Percentiles rank a stretch among this genome's conserved stretches.
Conservation (phyloP, 1,140 invertebrate species). For the Drosophila gunungcola region DNA sequence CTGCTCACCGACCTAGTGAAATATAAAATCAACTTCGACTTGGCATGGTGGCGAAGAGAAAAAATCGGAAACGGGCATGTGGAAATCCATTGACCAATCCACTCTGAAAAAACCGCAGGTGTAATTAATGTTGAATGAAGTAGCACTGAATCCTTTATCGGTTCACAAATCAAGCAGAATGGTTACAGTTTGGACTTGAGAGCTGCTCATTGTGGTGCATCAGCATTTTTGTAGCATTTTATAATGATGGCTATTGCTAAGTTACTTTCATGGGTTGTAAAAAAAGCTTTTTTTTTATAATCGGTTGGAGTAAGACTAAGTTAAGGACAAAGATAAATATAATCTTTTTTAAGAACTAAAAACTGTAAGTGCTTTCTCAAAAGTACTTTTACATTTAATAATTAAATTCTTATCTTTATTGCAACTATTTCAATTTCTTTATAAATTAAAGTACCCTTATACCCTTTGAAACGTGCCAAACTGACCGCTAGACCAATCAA, state of each 20-base stretch:
- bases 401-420: too few species aligned
- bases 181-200: conserved; percentile 1
- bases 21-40: conserved; percentile 50
- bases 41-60: conserved; percentile 2
- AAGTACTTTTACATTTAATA: too few species aligned
- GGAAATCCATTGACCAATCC: conserved; percentile 60
- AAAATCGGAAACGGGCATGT: conserved; percentile 22
- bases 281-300: too few species aligned
- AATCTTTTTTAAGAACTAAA: too few species aligned
- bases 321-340: too few species aligned
- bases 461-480: background rate
- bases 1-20: conserved; percentile 46
- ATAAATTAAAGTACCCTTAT: conserved; percentile 1
- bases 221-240: background rate
- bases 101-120: conserved; percentile 54
- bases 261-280: too few species aligned
- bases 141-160: conserved; percentile 55
- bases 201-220: background rate
- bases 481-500: conserved; percentile 50
- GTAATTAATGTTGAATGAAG: conserved; percentile 79
- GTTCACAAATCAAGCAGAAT: conserved; percentile 1
- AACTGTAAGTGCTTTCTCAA: too few species aligned
- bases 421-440: too few species aligned
- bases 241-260: too few species aligned
- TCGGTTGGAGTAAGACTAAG: too few species aligned